These are phyloP conservation scores for Drosophila paranaensis DNA, from an alignment of 2,888 invertebrate species.

Conservation along the genomic window DNA sequence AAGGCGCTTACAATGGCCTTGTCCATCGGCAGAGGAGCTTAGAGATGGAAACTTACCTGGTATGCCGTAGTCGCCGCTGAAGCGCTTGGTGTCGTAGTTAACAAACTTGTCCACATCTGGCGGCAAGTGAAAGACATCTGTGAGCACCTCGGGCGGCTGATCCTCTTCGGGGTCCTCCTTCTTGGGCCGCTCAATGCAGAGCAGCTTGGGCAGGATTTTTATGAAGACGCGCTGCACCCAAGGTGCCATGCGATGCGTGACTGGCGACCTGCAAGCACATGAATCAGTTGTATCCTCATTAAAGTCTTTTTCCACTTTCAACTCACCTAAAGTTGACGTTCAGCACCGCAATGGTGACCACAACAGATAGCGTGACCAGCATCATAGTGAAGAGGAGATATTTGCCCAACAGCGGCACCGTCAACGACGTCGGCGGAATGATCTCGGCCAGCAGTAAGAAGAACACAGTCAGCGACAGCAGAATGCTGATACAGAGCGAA, in stretches of 20 bases:
- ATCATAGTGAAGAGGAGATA: slow-evolving; percentile 98
- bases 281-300: too few species aligned
- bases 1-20: slow-evolving; percentile 31
- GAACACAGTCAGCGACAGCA: slow-evolving; percentile 97
- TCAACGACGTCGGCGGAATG: slow-evolving; percentile 96
- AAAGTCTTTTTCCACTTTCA: background rate
- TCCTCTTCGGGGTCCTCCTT: slow-evolving; percentile 90
- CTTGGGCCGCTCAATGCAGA: slow-evolving; percentile 94
- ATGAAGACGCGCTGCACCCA: slow-evolving; percentile 95
- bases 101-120: slow-evolving; percentile 88
- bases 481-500: slow-evolving; percentile 96
- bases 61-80: slow-evolving; percentile 90
- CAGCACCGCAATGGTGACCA: slow-evolving; percentile 96
- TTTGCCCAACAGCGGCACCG: slow-evolving; percentile 95
- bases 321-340: slow-evolving; percentile 93
- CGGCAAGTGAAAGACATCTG: slow-evolving; percentile 91
- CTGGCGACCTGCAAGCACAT: slow-evolving; percentile 88
- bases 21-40: slow-evolving; percentile 6
- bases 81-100: slow-evolving; percentile 87
- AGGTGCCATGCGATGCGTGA: slow-evolving; percentile 96
- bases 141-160: slow-evolving; percentile 88
- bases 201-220: slow-evolving; percentile 92
- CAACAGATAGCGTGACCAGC: slow-evolving; percentile 95
- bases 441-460: slow-evolving; percentile 96
- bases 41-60: slow-evolving; percentile 85